phyloP scores from a whole-genome alignment of 2,888 invertebrate species.

The Dolichomitus sp. region DNA sequence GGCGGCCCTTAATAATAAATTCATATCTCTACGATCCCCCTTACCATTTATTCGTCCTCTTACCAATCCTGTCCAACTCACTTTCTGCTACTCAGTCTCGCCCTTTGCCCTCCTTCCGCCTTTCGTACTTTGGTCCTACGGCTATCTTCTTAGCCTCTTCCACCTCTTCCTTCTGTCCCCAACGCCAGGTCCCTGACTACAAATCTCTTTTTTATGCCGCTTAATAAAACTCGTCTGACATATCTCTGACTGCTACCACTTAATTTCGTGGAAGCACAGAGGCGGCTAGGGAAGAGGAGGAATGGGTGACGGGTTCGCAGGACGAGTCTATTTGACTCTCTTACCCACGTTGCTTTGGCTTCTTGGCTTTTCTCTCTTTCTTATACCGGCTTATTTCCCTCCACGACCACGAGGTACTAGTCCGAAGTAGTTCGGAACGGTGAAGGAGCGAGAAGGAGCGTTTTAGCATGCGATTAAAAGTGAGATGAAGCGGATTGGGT shows the following conservation, averaged over 20 bases:
- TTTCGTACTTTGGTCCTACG: constrained; percentile 13
- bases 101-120: background rate
- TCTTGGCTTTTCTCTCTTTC: constrained; percentile 24
- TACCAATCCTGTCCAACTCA: constrained; percentile 31
- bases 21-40: constrained; percentile 82
- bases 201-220: constrained; percentile 85
- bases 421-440: background rate
- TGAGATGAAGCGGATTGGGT: background rate
- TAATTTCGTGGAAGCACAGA: constrained; percentile 79
- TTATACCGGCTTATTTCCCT: constrained; percentile 50
- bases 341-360: constrained; percentile 10
- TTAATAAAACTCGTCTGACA: constrained; percentile 86
- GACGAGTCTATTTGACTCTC: constrained; percentile 51
- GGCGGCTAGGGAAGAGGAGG: constrained; percentile 27
- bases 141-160: background rate
- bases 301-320: constrained; percentile 12
- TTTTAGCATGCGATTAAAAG: background rate
- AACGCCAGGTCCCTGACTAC: constrained; percentile 74
- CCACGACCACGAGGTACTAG: constrained; percentile 43
- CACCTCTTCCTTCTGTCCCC: constrained; percentile 20
- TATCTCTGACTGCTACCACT: constrained; percentile 86
- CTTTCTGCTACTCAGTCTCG: constrained; percentile 30
- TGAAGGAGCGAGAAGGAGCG: constrained; percentile 3
- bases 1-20: constrained; percentile 85
- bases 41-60: constrained; percentile 53